Base-by-base conservation (phyloP, 2,113 vertebrate genomes). In the Theropithecus gelada region DNA sequence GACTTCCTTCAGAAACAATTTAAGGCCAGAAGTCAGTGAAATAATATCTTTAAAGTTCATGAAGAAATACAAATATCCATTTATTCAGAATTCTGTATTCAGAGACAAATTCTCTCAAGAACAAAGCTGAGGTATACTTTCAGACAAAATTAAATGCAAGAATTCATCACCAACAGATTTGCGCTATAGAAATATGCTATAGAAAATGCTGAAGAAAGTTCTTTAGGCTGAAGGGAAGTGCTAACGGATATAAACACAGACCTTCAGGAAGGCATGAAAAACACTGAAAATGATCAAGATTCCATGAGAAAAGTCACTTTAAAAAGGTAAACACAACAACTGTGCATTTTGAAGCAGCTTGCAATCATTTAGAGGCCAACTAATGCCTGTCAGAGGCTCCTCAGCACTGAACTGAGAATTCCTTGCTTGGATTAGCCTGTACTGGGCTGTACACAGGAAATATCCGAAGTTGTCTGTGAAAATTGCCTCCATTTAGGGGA, bases 1-100 rank as follows among this genome's bases (percentile, higher is more conserved):
- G 12, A 38, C 88, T 70, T 97, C 22, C 93, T 97, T 90, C 57
- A 93, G 68, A 94, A 93, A 90, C 16, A 83, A 96, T 64, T 64
- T 68, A 93, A 94, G 27, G 17, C 6, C 32, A 85, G 78, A 93
- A 96, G 17, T 73, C 35, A 93, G 83, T 40, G 45, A 50, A 91
- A 91, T 16, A 88, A 35, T 61, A 61, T 89, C 22, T 93, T 96
- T 80, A 90, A 93, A 82, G 52, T 96, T 57, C 30, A 91, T 68
- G 61, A 32, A 84, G 35, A 89, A 88, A 95, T 32, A 55, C 84
- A 95, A 93, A 73, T 52, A 91, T 75, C 23, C 35, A 40, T 81
- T 88, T 90, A 75, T 82, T 80, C 43, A 70, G 40, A 96, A 91
- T 82, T 86, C 38, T 52, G 52, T 84, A 73, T 83, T 91, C 66